Conservation (phyloP, 2,797 vertebrate species). For the Sphenodon punctatus region DNA sequence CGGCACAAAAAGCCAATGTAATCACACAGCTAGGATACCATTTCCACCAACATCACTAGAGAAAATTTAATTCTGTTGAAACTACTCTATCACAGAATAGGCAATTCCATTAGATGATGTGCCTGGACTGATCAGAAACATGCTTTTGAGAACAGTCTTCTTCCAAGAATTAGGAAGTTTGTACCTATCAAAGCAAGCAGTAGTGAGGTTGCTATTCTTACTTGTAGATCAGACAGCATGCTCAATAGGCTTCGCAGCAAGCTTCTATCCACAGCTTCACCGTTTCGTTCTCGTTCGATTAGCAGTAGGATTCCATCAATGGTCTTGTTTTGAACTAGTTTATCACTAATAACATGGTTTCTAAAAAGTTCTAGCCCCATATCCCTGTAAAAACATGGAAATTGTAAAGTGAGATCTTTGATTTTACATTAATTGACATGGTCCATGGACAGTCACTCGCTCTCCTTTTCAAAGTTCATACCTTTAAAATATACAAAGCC, state of each 20-base stretch:
- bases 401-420: constrained; percentile 1
- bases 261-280: constrained; percentile 81
- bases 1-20: not conserved
- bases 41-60: not conserved
- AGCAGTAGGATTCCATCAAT: constrained; percentile 81
- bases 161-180: not conserved
- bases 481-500: too few relatives aligned
- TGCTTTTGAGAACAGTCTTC: not conserved
- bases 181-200: too few relatives aligned
- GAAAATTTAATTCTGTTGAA: not conserved
- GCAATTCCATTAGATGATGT: not conserved
- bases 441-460: not conserved
- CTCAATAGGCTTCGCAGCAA: constrained; percentile 79
- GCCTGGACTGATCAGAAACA: rapidly evolving
- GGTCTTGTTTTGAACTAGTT: constrained; percentile 78
- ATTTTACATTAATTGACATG: not conserved
- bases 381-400: constrained; percentile 72
- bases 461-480: not conserved
- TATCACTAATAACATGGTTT: constrained; percentile 79
- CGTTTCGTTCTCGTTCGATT: constrained; percentile 75
- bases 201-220: constrained; percentile 12
- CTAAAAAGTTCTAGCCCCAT: constrained; percentile 84
- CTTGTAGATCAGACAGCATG: constrained; percentile 84
- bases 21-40: not conserved
- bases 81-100: not conserved